Base-by-base conservation (phyloP, 2,113 vertebrate species). In the Antennarius striatus region DNA sequence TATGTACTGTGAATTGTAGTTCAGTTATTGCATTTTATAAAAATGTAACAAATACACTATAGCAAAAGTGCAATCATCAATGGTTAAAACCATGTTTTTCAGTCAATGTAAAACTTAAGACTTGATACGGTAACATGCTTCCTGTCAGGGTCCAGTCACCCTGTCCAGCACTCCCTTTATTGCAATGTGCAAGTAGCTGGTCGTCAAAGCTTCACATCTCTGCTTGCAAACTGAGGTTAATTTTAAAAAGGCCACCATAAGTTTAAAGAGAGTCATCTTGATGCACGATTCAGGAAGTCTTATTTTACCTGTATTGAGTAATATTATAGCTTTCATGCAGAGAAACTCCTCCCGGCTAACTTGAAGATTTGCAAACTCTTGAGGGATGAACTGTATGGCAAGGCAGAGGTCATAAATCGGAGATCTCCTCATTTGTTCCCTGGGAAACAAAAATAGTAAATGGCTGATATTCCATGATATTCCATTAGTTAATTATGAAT, bases 251-350 rank as follows among this genome's bases (percentile, higher is more conserved):
- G 48, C 68, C 3, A 53, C 7, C n/a, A 46, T 7, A 10, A 28
- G 12, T 14, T 22, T 7, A 14, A 58, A 48, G 12, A 46, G 7
- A 53, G 14, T 56, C 36, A 43, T 67, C 14, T 7, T 3, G 47
- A 46, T 22, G 4, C 12, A n/a, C 16, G 29, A 48, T 49, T 56
- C 42, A 48, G 10, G 3, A 17, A 55, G 12, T 8, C 29, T 13
- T 57, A 1, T 83, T 91, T 90, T 92, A 99, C 98, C 96, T 84
- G 96, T 99, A 86, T 94, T 99, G 63, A 99, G 95, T 39, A 99
- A 92, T 39, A 99, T 91, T 73, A 99, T 88, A 53, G 95, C 96
- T 91, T 99, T 99, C 98, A 99, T 99, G 86, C 97, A 99, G 2
- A 99, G 94, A 69, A 96, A 99, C 78, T 99, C 98, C 77, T 99